Conservation (phyloP, 2,113 vertebrate genomes). For the Neomonachus schauinslandi region DNA sequence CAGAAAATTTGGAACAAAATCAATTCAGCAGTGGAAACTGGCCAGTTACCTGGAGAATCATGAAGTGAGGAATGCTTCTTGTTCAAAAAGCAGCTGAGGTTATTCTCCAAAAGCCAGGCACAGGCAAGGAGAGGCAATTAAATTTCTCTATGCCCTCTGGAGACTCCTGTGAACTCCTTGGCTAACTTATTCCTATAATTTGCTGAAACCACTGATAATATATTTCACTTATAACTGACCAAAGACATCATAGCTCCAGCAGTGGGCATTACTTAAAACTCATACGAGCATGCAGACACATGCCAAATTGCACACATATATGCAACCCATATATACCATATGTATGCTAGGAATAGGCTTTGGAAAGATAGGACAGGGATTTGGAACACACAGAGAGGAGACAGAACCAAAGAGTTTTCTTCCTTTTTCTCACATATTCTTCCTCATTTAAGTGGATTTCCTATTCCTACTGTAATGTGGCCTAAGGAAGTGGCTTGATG, state of each 20-base stretch:
- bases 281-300: background rate
- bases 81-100: constrained; percentile 55
- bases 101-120: constrained; percentile 52
- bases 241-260: background rate
- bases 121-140: constrained; percentile 60
- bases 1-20: constrained; percentile 61
- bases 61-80: constrained; percentile 47
- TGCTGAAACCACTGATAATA: constrained; percentile 50
- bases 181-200: constrained; percentile 33
- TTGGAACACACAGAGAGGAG: background rate
- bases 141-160: constrained; percentile 53
- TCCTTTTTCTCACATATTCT: background rate
- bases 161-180: constrained; percentile 55
- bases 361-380: background rate
- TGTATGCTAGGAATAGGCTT: background rate
- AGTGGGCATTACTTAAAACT: background rate
- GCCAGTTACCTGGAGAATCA: constrained; percentile 72
- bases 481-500: background rate
- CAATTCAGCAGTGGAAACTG: constrained; percentile 55
- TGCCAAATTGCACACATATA: background rate
- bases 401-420: background rate
- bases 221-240: constrained; percentile 41
- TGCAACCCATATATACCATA: background rate
- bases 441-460: background rate
- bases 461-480: background rate